Evolutionary conservation across 2,113 vertebrate genomes (phyloP), one percentile per base, ranked within the genome.

Genomic region (Desmodus rotundus): DNA sequence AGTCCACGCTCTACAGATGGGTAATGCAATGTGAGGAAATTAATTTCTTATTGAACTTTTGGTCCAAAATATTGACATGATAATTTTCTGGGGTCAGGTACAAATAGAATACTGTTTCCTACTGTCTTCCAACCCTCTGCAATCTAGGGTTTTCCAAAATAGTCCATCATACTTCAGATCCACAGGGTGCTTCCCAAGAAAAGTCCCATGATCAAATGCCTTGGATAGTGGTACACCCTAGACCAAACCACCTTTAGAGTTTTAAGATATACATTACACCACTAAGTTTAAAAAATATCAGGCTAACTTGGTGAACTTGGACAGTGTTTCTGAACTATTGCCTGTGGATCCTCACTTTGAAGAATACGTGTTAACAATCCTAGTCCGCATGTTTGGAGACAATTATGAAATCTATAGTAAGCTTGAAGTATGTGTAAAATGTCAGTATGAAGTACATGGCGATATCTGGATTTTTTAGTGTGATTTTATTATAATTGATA

Each of bases 41-140:
- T 80, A 50, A 83, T 70, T 96, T 95, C 52, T 76, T 72, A 91
- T 33, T 68, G 47, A 93, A 81, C 1, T 80, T 78, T 86, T 74
- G 10, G 33, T 82, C 20, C 45, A 83, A 96, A 97, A 91, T 76
- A 6, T 85, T 36, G 11, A 86, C 54, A 56, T 31, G 24, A 43
- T 68, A n/a, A 68, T 94, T 88, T 96, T 93, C 45, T 72, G 3
- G 43, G 33, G n/a, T 43, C 68, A 89, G 63, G 28, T 58, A 87
- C 92, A 96, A 95, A 78, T 72, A 85, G 95, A 93, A 67, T 26
- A 50, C 0, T 4, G 33, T 93, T 87, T 89, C 9, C 26, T 14
- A 56, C 9, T 4, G 50, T 52, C 31, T 97, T 70, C 20, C 52
- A 65, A 68, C 10, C 7, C 20, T 91, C 33, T 78, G 67, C 2